Conservation (phyloP, 1,140 invertebrate species). For the Meteorus sp. region DNA sequence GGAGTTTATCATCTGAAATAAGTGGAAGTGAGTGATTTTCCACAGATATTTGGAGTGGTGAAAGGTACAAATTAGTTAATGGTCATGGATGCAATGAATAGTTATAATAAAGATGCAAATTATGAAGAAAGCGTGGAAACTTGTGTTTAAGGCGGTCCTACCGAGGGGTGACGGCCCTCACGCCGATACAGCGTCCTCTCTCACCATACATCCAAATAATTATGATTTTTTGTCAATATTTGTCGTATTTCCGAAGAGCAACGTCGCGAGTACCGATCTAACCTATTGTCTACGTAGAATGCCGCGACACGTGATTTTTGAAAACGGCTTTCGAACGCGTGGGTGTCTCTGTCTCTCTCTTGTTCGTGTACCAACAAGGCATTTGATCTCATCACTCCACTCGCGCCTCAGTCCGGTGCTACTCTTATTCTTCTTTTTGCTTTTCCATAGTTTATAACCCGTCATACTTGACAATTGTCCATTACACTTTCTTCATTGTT, state of each 20-base stretch:
- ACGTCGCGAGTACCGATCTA: no score
- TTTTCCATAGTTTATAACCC: conserved; percentile 25
- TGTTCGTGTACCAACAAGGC: conserved; percentile 24
- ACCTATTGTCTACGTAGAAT: conserved; percentile 34
- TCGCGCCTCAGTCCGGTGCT: no score
- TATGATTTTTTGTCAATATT: background rate
- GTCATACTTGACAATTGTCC: no score
- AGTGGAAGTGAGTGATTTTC: conserved; percentile 38
- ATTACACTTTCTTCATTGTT: no score
- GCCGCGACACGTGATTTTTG: conserved; percentile 30
- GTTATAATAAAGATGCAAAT: conserved; percentile 9
- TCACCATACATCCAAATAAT: conserved; percentile 38
- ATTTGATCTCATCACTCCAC: conserved; percentile 17
- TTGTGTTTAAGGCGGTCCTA: conserved; percentile 46
- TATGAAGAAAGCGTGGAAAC: conserved; percentile 30
- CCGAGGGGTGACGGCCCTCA: conserved; percentile 47
- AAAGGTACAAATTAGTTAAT: background rate
- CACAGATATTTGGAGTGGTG: conserved; percentile 1
- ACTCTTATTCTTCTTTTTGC: conserved; percentile 45
- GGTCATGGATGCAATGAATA: no score
- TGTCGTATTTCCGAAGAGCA: conserved; percentile 29
- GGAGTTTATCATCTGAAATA: conserved; percentile 30
- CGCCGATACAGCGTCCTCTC: conserved; percentile 44
- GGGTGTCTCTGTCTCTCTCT: conserved; percentile 28
- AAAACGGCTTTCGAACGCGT: conserved; percentile 28